phyloP scores from a whole-genome alignment of 1,140 invertebrate species.

The Rhyzopertha dominica region DNA sequence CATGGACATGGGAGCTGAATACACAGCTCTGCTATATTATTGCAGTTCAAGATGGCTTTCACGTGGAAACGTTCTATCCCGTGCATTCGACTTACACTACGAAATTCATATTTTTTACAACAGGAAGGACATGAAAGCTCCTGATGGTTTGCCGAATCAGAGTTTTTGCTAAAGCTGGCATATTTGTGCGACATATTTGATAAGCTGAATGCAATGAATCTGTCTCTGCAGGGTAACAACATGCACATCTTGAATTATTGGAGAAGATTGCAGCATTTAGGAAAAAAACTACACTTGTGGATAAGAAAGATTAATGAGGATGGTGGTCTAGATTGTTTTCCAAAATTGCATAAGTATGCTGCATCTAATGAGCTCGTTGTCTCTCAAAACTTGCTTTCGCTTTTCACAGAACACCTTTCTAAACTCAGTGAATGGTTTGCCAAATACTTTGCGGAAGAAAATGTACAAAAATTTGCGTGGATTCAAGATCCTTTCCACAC shows the following conservation, averaged over 20 bases:
- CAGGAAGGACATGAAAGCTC: conserved; percentile 23
- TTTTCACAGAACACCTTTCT: conserved; percentile 22
- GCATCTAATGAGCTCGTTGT: conserved; percentile 24
- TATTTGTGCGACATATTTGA: conserved; percentile 34
- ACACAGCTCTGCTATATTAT: conserved; percentile 23
- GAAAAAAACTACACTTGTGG: conserved; percentile 24
- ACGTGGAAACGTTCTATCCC: conserved; percentile 26
- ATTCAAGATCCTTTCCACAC: conserved; percentile 32
- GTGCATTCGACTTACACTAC: conserved; percentile 22
- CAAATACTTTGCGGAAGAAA: conserved; percentile 23
- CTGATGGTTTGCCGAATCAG: conserved; percentile 20
- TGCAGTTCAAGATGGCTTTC: conserved; percentile 24
- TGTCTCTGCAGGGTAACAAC: conserved; percentile 30
- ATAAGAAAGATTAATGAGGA: conserved; percentile 24
- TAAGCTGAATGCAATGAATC: conserved; percentile 32
- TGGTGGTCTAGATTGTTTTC: conserved; percentile 25
- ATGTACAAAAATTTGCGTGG: conserved; percentile 26
- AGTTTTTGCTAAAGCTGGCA: conserved; percentile 27
- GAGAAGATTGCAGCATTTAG: conserved; percentile 1
- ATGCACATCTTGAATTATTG: conserved; percentile 25
- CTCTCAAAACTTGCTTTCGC: conserved; percentile 15
- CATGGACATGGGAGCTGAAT: conserved; percentile 30
- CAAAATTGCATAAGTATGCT: conserved; percentile 22
- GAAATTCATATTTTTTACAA: conserved; percentile 20
- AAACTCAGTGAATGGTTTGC: conserved; percentile 21